phyloP scores from a whole-genome alignment of 2,113 vertebrate species.

The Dromiciops gliroides region DNA sequence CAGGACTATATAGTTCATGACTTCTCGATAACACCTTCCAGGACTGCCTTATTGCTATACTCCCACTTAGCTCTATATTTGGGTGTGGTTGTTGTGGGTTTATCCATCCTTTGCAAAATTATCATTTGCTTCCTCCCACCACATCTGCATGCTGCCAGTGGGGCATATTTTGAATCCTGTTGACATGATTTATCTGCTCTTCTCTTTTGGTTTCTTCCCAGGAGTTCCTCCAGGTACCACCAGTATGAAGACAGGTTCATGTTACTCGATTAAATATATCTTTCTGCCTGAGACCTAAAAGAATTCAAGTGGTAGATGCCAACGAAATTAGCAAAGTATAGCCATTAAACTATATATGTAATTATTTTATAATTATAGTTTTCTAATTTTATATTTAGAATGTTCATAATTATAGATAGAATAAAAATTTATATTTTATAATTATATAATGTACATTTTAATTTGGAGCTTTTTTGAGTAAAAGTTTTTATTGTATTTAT shows the following conservation, averaged over 20 bases:
- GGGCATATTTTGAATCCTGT: not conserved
- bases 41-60: not conserved
- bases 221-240: not conserved
- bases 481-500: not conserved
- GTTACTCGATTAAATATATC: not conserved
- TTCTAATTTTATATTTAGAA: not conserved
- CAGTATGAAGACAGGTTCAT: not conserved
- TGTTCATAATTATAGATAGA: not conserved
- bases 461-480: not conserved
- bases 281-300: not conserved
- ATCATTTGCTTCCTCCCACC: not conserved
- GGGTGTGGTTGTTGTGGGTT: not conserved
- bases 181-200: not conserved
- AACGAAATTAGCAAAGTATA: not conserved
- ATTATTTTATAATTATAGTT: not conserved
- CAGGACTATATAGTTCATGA: not conserved
- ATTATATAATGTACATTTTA: not conserved
- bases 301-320: not conserved
- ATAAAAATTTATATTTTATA: not conserved
- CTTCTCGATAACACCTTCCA: not conserved
- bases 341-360: not conserved
- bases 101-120: not conserved
- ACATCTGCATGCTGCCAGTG: not conserved
- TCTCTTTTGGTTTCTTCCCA: not conserved
- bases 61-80: not conserved